Evolutionary conservation across 2,888 invertebrate genomes (phyloP).

Genomic region (Gnatocerus cornutus): DNA sequence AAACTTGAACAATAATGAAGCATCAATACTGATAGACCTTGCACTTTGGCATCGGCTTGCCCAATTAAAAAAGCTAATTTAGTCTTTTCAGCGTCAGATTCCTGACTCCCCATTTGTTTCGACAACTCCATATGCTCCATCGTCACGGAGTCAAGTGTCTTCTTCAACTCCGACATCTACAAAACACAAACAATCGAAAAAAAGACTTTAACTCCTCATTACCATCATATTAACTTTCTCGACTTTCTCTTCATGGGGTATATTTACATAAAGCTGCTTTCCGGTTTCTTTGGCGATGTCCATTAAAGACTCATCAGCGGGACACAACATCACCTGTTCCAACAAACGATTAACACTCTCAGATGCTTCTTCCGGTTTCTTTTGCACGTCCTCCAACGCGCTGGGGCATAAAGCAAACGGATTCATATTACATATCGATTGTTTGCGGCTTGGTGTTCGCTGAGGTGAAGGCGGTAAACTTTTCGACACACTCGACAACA

Average conservation of each 20-base stretch:
- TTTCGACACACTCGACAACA: conserved; percentile 73
- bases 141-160: conserved; percentile 83
- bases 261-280: conserved; percentile 83
- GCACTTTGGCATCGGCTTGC: conserved; percentile 89
- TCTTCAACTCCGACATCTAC: conserved; percentile 84
- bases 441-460: conserved; percentile 81
- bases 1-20: conserved; percentile 96
- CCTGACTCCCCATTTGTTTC: conserved; percentile 69
- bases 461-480: conserved; percentile 86
- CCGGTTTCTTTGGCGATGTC: conserved; percentile 92
- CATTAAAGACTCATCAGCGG: conserved; percentile 87
- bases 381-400: conserved; percentile 67
- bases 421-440: conserved; percentile 76
- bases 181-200: conserved; percentile 40
- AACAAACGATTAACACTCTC: conserved; percentile 68
- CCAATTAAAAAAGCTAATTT: conserved; percentile 72
- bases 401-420: conserved; percentile 75
- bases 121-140: conserved; percentile 73
- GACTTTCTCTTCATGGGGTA: conserved; percentile 80
- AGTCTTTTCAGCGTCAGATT: conserved; percentile 70
- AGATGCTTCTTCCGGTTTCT: conserved; percentile 69
- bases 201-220: neutral
- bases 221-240: conserved; percentile 92
- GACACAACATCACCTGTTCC: conserved; percentile 74
- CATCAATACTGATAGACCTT: conserved; percentile 93